phyloP scores from a whole-genome alignment of 1,140 invertebrate species.

The Potamilus streckersoni region DNA sequence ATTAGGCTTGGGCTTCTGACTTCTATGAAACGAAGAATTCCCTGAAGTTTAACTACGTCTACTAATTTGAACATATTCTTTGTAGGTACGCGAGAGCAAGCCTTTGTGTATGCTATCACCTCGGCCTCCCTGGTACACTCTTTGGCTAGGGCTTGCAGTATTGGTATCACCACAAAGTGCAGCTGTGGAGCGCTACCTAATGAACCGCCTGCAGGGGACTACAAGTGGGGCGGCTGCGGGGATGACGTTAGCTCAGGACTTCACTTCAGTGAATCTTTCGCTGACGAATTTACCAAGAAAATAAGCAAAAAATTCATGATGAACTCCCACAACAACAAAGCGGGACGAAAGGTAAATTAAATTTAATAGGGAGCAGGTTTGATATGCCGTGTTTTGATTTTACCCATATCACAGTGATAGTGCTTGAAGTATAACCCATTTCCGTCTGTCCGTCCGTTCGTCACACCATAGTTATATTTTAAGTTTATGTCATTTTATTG shows the following conservation, averaged over 20 bases:
- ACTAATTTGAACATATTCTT: background rate
- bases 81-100: conserved; percentile 83
- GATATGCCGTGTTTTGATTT: no score
- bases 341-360: conserved; percentile 55
- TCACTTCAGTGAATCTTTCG: conserved; percentile 73
- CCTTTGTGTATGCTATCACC: conserved; percentile 81
- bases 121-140: conserved; percentile 81
- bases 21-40: no score
- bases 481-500: no score
- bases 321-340: conserved; percentile 77
- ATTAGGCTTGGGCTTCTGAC: no score
- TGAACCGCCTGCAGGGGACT: conserved; percentile 67
- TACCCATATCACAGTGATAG: no score
- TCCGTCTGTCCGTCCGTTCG: no score
- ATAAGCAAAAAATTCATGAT: conserved; percentile 66
- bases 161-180: conserved; percentile 77
- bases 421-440: no score
- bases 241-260: conserved; percentile 77
- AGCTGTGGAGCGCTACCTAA: conserved; percentile 71
- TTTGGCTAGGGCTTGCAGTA: conserved; percentile 80
- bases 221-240: conserved; percentile 79
- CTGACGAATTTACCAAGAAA: conserved; percentile 69
- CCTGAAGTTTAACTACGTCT: no score
- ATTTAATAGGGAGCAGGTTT: background rate
- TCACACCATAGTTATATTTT: no score